These are phyloP conservation scores for Thymelicus sylvestris DNA, from an alignment of 2,888 invertebrate species.

Conservation along the genomic window DNA sequence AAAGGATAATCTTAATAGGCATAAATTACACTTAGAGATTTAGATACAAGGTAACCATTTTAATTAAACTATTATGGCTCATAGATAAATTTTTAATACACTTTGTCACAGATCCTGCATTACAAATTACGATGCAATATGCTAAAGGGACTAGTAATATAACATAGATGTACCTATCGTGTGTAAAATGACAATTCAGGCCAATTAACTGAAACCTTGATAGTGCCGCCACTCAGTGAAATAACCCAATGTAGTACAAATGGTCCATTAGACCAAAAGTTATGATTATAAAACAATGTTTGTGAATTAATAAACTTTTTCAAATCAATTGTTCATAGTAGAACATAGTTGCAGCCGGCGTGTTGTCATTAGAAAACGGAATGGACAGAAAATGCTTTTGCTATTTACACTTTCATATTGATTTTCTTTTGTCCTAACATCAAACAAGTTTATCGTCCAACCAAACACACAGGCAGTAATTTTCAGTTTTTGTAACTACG, in stretches of 20 bases:
- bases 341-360: conserved; percentile 8
- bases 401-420: conserved; percentile 30
- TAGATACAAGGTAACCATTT: too few species aligned
- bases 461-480: conserved; percentile 28
- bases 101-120: not conserved
- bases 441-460: conserved; percentile 34
- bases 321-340: conserved; percentile 13
- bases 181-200: not conserved
- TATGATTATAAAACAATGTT: too few species aligned
- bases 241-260: too few species aligned
- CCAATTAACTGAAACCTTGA: not conserved
- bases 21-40: too few species aligned
- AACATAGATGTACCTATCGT: too few species aligned
- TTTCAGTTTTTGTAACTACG: conserved; percentile 28
- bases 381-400: conserved; percentile 23
- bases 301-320: not conserved
- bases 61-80: too few species aligned
- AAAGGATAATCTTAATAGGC: too few species aligned
- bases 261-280: too few species aligned
- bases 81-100: too few species aligned
- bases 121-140: not conserved
- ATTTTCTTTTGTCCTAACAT: conserved; percentile 25
- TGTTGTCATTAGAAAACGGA: not conserved
- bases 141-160: not conserved
- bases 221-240: too few species aligned